Conservation (phyloP, 2,797 vertebrate genomes). For the Myotis planiceps region DNA sequence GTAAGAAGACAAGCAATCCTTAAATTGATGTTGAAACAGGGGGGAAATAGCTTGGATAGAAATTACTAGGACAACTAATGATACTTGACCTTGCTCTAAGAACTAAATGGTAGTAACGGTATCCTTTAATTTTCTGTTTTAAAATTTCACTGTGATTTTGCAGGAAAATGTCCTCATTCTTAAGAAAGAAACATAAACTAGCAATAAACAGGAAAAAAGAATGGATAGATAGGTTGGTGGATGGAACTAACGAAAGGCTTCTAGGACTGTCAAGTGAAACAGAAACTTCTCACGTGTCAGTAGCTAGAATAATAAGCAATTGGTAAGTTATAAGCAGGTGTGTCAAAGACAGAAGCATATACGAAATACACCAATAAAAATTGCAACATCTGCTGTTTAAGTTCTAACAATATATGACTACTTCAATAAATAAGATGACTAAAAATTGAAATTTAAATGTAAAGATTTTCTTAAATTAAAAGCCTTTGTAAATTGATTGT, state of each 20-base stretch:
- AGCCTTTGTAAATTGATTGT: background rate
- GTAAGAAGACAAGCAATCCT: background rate
- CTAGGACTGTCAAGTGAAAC: background rate
- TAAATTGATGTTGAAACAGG: background rate
- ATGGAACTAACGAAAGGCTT: background rate
- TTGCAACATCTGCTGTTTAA: background rate
- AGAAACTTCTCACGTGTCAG: background rate
- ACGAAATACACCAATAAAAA: conserved; percentile 42
- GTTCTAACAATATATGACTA: background rate
- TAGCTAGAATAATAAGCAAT: background rate
- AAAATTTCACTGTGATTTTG: background rate
- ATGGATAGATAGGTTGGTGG: background rate
- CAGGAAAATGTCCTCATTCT: background rate
- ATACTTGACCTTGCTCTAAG: background rate
- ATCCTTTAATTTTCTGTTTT: background rate
- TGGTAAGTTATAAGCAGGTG: background rate
- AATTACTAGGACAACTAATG: background rate
- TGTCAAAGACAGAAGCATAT: background rate
- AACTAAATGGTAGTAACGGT: background rate
- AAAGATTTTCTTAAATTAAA: background rate
- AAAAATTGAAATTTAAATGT: background rate
- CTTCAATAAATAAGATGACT: background rate
- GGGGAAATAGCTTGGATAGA: background rate
- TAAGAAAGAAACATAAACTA: background rate
- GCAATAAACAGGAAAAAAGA: background rate